Conservation (phyloP, 2,797 vertebrate genomes). For the Pempheris klunzingeri region DNA sequence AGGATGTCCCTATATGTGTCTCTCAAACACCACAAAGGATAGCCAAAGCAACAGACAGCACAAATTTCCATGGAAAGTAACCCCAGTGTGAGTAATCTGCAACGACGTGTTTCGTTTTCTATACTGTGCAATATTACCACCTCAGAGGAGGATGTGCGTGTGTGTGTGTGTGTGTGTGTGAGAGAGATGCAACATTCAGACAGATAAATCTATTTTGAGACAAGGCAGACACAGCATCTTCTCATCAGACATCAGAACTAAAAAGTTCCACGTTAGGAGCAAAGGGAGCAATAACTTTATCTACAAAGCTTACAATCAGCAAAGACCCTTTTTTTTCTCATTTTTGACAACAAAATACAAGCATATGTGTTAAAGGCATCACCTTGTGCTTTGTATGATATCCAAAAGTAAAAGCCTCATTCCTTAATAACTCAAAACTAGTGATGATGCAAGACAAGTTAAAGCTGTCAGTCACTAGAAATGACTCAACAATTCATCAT, state of each 20-base stretch:
- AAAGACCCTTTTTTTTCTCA: conserved; percentile 36
- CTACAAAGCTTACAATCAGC: conserved; percentile 63
- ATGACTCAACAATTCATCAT: conserved; percentile 35
- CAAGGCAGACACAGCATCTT: conserved; percentile 60
- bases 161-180: conserved; percentile 28
- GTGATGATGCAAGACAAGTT: conserved; percentile 49
- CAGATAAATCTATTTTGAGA: conserved; percentile 71
- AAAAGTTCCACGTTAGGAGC: conserved; percentile 57
- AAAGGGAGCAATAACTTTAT: conserved; percentile 61
- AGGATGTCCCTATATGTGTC: conserved; percentile 28
- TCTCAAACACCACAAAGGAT: conserved; percentile 30
- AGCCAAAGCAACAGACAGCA: conserved; percentile 52
- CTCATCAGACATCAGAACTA: conserved; percentile 64
- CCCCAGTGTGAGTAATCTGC: conserved; percentile 45
- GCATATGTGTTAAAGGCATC: conserved; percentile 67
- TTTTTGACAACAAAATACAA: conserved; percentile 60
- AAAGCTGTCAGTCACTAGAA: conserved; percentile 67
- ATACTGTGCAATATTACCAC: conserved; percentile 69
- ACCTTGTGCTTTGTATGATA: conserved; percentile 67
- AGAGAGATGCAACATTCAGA: conserved; percentile 73
- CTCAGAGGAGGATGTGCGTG: conserved; percentile 44
- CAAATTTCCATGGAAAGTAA: conserved; percentile 59
- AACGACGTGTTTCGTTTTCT: conserved; percentile 54
- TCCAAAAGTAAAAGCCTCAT: conserved; percentile 42
- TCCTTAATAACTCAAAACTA: conserved; percentile 49